Evolutionary conservation across 2,888 invertebrate species (phyloP).

Genomic region (Anthrax anthrax): DNA sequence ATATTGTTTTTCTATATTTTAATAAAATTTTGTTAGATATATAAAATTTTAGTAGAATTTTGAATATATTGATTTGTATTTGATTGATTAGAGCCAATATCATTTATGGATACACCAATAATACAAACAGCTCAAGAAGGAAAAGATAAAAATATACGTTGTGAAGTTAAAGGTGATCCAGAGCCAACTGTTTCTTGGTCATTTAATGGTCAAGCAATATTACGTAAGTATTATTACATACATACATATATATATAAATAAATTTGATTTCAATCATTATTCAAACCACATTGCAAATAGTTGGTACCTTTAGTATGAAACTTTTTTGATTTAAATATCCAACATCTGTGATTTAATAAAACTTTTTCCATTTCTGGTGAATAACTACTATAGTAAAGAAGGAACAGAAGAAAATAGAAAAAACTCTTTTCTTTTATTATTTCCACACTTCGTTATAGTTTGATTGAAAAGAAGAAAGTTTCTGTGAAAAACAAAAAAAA

Average conservation of each 20-base stretch:
- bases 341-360: too few relatives aligned
- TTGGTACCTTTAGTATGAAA: too few relatives aligned
- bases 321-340: too few relatives aligned
- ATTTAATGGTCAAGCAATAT: constrained; percentile 34
- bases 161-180: constrained; percentile 32
- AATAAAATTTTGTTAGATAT: constrained; percentile 3
- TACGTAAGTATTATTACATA: constrained; percentile 12
- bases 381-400: too few relatives aligned
- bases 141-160: constrained; percentile 33
- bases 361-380: too few relatives aligned
- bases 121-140: constrained; percentile 39
- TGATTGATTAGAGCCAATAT: constrained; percentile 36
- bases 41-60: too few relatives aligned
- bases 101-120: constrained; percentile 39
- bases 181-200: constrained; percentile 35
- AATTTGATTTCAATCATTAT: constrained; percentile 5
- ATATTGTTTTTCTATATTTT: constrained; percentile 12
- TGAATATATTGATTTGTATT: background rate
- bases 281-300: too few relatives aligned
- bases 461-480: too few relatives aligned
- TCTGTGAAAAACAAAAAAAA: too few relatives aligned
- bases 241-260: background rate
- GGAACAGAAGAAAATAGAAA: too few relatives aligned
- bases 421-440: too few relatives aligned
- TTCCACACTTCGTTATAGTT: too few relatives aligned